Evolutionary conservation across 64 coral and sea anemone genomes (phyloP).

Genomic region (Stichodactyla mertensii): DNA sequence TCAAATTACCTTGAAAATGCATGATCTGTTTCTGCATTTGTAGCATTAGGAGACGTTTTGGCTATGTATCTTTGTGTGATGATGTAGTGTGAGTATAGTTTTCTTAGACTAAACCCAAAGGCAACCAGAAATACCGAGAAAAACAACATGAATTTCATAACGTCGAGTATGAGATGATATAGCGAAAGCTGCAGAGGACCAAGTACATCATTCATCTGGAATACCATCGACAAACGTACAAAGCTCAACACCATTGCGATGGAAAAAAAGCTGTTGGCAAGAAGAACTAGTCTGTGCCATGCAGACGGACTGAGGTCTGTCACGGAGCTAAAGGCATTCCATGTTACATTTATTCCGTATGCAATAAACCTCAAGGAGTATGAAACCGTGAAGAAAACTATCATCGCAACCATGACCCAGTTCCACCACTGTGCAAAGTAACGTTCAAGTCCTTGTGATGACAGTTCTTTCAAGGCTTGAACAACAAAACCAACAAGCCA

Average conservation of each 20-base stretch:
- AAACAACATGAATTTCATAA: slow-evolving; percentile 72
- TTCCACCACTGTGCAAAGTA: slow-evolving; percentile 78
- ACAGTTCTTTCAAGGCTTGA: slow-evolving; percentile 58
- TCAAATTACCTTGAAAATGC: slow-evolving; percentile 40
- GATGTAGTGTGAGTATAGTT: slow-evolving; percentile 69
- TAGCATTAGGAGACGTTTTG: not conserved
- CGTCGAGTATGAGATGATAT: slow-evolving; percentile 58
- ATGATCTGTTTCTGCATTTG: slow-evolving; percentile 16
- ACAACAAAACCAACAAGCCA: slow-evolving; percentile 58
- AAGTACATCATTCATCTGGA: slow-evolving; percentile 63
- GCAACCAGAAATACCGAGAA: slow-evolving; percentile 64
- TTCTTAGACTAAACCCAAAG: slow-evolving; percentile 67
- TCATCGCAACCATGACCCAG: slow-evolving; percentile 42
- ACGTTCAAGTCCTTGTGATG: slow-evolving; percentile 36
- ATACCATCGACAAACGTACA: slow-evolving; percentile 53
- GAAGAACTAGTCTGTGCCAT: slow-evolving; percentile 38
- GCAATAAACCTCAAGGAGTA: slow-evolving; percentile 46
- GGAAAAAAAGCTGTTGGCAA: slow-evolving; percentile 58
- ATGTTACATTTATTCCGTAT: slow-evolving; percentile 33
- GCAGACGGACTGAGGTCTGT: slow-evolving; percentile 3
- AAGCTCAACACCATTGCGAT: slow-evolving; percentile 73
- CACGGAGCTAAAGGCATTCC: slow-evolving; percentile 33
- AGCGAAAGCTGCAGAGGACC: slow-evolving; percentile 74
- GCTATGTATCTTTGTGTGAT: slow-evolving; percentile 40
- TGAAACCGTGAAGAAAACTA: slow-evolving; percentile 35